A percentile compares a stretch with the other conserved stretches of the same genome.
phyloP scores from a whole-genome alignment of 2,797 vertebrate species.

The Otolemur crassicaudatus region DNA sequence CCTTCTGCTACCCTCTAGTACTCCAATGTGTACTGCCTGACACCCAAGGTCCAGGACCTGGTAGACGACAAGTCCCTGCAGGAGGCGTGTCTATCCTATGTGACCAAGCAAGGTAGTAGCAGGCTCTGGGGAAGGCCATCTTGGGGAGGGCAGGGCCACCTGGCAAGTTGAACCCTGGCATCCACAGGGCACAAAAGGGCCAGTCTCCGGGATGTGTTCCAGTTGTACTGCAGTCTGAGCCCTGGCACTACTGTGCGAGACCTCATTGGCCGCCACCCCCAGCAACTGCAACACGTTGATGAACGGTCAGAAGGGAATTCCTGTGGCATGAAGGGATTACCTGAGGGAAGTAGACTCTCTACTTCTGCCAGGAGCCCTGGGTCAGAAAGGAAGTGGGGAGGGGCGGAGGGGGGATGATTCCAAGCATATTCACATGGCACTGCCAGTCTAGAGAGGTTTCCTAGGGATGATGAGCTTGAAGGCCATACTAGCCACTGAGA shows the following conservation, averaged over 20 bases:
- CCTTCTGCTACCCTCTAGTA: slow-evolving; percentile 89
- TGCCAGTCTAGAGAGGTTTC: slow-evolving; percentile 6
- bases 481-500: neutral
- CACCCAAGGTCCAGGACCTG: slow-evolving; percentile 96
- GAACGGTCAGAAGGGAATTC: slow-evolving; percentile 90
- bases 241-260: slow-evolving; percentile 98
- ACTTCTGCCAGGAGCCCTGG: neutral
- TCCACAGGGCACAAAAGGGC: slow-evolving; percentile 94
- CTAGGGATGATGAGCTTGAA: neutral
- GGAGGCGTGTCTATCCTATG: slow-evolving; percentile 95
- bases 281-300: slow-evolving; percentile 96
- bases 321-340: neutral
- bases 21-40: slow-evolving; percentile 98
- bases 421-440: neutral
- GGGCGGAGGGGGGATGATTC: neutral
- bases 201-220: slow-evolving; percentile 96
- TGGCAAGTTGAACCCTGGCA: slow-evolving; percentile 14
- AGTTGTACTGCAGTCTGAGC: slow-evolving; percentile 97
- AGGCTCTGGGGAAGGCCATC: rapidly evolving
- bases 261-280: slow-evolving; percentile 96
- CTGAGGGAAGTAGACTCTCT: neutral
- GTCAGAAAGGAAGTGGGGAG: neutral
- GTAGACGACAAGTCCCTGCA: slow-evolving; percentile 97
- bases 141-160: neutral
- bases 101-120: slow-evolving; percentile 95